phyloP scores from a whole-genome alignment of 2,797 vertebrate species.

The Periophthalmus magnuspinnatus region DNA sequence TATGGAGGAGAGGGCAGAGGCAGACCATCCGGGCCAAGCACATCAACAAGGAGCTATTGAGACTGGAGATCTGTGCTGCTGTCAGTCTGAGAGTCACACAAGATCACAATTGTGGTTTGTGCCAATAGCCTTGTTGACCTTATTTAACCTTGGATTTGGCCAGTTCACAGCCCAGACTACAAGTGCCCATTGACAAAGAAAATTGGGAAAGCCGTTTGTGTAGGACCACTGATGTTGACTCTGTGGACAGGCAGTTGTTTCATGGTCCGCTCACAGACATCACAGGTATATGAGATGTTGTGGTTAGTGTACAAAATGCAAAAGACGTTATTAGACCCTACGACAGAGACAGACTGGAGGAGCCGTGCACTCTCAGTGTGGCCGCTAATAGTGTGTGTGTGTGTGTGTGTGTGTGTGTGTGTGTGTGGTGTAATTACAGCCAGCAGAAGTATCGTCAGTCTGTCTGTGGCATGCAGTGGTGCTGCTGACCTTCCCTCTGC shows the following conservation, averaged over 20 bases:
- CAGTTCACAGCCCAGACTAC: conserved; percentile 54
- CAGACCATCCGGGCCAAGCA: conserved; percentile 45
- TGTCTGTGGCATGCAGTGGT: conserved; percentile 76
- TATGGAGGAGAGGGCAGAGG: conserved; percentile 18
- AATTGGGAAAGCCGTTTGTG: conserved; percentile 48
- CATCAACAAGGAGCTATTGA: conserved; percentile 75
- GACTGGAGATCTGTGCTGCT: conserved; percentile 61
- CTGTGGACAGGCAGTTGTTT: conserved; percentile 10
- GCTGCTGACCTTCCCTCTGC: conserved; percentile 65
- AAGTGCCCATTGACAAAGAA: conserved; percentile 66
- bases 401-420: conserved; percentile 31
- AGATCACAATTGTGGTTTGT: conserved; percentile 74
- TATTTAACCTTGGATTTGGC: conserved; percentile 70
- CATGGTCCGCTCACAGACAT: not conserved
- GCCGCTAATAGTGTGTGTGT: conserved; percentile 47
- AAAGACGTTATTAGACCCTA: conserved; percentile 35
- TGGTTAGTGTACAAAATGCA: conserved; percentile 24
- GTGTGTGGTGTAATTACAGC: conserved; percentile 73
- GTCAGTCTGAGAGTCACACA: conserved; percentile 62
- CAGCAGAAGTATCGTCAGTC: conserved; percentile 77
- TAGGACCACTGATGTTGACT: conserved; percentile 31
- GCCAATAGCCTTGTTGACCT: conserved; percentile 70
- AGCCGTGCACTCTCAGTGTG: conserved; percentile 52
- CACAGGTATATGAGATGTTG: conserved; percentile 35
- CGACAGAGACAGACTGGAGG: conserved; percentile 41